Conservation (phyloP, 2,797 vertebrate genomes). For the Artibeus lituratus region DNA sequence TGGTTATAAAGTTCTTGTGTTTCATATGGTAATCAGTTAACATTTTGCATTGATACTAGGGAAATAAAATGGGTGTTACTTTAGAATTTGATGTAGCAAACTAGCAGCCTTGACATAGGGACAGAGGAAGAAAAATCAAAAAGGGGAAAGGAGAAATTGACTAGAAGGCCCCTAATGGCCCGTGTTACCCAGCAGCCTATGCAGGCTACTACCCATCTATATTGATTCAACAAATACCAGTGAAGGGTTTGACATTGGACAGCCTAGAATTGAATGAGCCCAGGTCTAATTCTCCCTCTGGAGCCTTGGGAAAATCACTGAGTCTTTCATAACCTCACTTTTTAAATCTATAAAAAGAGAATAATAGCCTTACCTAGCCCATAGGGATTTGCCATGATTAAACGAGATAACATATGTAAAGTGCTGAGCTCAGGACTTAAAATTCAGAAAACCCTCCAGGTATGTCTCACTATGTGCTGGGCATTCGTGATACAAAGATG, state of each 20-base stretch:
- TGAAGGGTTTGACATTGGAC: background rate
- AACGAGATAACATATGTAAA: background rate
- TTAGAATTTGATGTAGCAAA: conserved; percentile 53
- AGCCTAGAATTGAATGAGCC: conserved; percentile 8
- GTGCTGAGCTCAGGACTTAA: background rate
- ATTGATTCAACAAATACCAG: background rate
- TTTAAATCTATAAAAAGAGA: background rate
- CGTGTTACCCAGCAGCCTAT: background rate
- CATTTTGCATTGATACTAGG: conserved; percentile 34
- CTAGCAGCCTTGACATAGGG: background rate
- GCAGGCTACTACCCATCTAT: background rate
- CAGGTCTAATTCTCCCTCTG: background rate
- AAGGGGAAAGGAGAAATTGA: background rate
- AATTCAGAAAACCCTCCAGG: background rate
- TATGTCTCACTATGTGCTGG: background rate
- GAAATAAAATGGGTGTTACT: conserved; percentile 44
- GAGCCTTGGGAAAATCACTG: background rate
- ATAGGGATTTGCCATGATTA: background rate
- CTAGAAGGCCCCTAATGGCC: background rate
- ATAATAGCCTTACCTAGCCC: background rate
- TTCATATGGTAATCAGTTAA: conserved; percentile 48
- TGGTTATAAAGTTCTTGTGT: conserved; percentile 14
- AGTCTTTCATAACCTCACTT: conserved; percentile 10
- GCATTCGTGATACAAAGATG: background rate
- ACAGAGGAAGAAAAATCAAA: conserved; percentile 7